Percentiles rank a stretch among this genome's conserved stretches.
These are phyloP conservation scores for Lerista edwardsae DNA, from an alignment of 2,797 vertebrate species.

Conservation along the genomic window DNA sequence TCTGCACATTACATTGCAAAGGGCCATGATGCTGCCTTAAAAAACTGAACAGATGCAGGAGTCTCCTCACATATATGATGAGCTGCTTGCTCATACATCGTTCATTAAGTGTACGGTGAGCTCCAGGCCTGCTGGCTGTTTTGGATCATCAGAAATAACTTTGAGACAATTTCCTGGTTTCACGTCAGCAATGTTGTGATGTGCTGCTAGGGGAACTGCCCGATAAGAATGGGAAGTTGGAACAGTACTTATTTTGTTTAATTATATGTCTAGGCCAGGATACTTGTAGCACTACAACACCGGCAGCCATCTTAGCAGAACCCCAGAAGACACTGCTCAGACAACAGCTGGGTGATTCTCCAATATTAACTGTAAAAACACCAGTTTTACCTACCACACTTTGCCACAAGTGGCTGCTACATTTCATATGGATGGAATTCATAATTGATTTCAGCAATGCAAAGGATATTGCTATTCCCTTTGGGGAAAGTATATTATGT, in stretches of 20 bases:
- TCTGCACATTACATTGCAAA: too few relatives aligned
- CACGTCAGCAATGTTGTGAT: neutral
- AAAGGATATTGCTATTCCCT: neutral
- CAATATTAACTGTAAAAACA: neutral
- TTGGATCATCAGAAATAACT: neutral
- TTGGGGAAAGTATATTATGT: neutral
- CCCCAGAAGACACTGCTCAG: neutral
- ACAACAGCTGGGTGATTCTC: neutral
- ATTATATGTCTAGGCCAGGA: neutral
- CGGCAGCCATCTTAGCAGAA: neutral
- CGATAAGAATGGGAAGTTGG: neutral
- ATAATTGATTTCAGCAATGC: too few relatives aligned
- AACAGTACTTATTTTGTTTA: neutral
- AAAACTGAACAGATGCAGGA: neutral
- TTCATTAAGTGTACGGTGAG: too few relatives aligned
- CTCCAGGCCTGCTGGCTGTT: neutral
- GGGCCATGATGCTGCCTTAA: neutral
- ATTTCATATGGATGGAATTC: neutral
- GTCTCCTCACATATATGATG: neutral
- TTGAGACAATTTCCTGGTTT: too few relatives aligned
- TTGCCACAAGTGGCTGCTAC: neutral
- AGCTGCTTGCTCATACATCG: neutral
- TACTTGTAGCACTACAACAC: neutral
- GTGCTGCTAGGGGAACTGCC: neutral
- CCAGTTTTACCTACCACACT: neutral